A percentile compares a stretch with the other conserved stretches of the same genome.
Conservation (phyloP, 2,888 invertebrate genomes). For the Xanthorhoe designata region DNA sequence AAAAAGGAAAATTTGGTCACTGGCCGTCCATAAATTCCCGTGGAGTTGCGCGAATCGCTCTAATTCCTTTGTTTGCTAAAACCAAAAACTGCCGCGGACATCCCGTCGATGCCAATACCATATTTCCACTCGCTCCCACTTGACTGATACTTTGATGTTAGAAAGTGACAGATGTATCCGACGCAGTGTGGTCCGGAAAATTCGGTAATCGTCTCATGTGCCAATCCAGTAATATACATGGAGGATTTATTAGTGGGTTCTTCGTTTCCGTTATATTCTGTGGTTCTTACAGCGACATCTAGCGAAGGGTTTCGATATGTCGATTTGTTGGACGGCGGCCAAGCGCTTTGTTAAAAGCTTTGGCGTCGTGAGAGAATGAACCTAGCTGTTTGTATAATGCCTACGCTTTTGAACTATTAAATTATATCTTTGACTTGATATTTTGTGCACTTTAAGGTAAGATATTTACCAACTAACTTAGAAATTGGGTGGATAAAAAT, state of each 20-base stretch:
- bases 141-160: slow-evolving; percentile 67
- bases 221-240: slow-evolving; percentile 57
- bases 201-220: slow-evolving; percentile 60
- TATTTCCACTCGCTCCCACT: slow-evolving; percentile 76
- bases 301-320: slow-evolving; percentile 59
- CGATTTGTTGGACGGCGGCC: slow-evolving; percentile 67
- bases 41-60: slow-evolving; percentile 69
- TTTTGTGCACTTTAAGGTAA: slow-evolving; percentile 5
- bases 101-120: slow-evolving; percentile 65
- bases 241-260: slow-evolving; percentile 61
- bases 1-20: slow-evolving; percentile 73
- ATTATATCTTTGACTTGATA: neutral
- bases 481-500: neutral
- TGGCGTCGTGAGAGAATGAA: slow-evolving; percentile 58
- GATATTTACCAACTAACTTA: too few species aligned
- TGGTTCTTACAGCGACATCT: slow-evolving; percentile 63
- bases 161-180: slow-evolving; percentile 74
- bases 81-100: slow-evolving; percentile 76
- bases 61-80: slow-evolving; percentile 83
- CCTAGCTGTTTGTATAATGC: slow-evolving; percentile 46
- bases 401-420: slow-evolving; percentile 19
- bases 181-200: slow-evolving; percentile 44
- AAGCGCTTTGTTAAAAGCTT: slow-evolving; percentile 73
- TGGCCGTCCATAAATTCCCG: slow-evolving; percentile 75
- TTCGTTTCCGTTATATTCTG: slow-evolving; percentile 51